phyloP scores from a whole-genome alignment of 2,888 invertebrate species.

The Anticlea derivata region DNA sequence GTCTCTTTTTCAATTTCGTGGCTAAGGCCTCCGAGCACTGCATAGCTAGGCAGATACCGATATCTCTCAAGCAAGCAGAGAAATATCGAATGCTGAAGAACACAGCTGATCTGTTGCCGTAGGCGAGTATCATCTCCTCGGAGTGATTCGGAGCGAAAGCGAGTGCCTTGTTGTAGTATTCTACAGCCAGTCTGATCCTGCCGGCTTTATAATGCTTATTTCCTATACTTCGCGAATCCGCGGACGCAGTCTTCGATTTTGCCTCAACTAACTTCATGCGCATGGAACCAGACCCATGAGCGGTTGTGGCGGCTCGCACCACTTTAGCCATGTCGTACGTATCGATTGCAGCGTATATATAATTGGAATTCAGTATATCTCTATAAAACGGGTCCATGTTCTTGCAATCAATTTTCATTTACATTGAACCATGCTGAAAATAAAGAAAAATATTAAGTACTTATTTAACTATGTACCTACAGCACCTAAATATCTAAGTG shows the following conservation, averaged over 20 bases:
- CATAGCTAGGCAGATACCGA: neutral
- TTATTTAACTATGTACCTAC: too few species aligned
- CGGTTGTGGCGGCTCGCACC: constrained; percentile 2
- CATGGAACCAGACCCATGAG: neutral
- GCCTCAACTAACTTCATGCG: neutral
- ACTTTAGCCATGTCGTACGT: constrained; percentile 14
- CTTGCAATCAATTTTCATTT: too few species aligned
- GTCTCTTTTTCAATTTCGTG: constrained; percentile 11
- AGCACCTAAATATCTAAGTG: too few species aligned
- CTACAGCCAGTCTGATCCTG: constrained; percentile 1
- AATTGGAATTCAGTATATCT: too few species aligned
- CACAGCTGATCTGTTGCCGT: constrained; percentile 22
- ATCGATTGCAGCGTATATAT: constrained; percentile 21
- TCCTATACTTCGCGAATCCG: neutral
- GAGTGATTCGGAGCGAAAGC: constrained; percentile 16
- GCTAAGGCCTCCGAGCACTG: constrained; percentile 1
- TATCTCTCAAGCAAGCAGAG: constrained; percentile 15
- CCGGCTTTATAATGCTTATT: constrained; percentile 10
- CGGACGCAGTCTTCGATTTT: constrained; percentile 9
- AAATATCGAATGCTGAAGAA: constrained; percentile 15
- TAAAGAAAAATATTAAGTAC: too few species aligned
- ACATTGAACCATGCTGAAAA: too few species aligned
- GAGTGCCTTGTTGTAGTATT: constrained; percentile 20
- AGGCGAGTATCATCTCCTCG: constrained; percentile 15
- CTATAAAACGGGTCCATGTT: too few species aligned